These are phyloP conservation scores for Allobates femoralis DNA, from an alignment of 2,797 vertebrate genomes.

Conservation along the genomic window DNA sequence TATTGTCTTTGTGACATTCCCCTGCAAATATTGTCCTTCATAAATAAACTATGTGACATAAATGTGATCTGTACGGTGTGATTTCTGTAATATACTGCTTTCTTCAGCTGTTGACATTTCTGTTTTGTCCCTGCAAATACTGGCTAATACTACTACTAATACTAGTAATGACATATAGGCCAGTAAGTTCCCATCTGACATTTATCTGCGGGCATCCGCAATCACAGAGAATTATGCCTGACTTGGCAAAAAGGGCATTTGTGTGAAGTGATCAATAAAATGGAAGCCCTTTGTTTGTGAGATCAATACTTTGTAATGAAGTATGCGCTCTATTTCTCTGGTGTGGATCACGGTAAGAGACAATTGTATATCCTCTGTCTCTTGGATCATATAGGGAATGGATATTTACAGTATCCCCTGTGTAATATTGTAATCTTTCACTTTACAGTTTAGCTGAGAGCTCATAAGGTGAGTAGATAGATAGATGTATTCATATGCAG, in stretches of 20 bases:
- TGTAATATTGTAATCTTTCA: constrained; percentile 10
- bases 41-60: neutral
- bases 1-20: neutral
- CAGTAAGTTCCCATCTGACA: constrained; percentile 46
- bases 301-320: constrained; percentile 88
- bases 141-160: constrained; percentile 30
- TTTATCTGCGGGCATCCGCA: constrained; percentile 39
- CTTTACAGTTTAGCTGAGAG: neutral
- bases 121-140: constrained; percentile 29
- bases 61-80: neutral
- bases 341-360: constrained; percentile 70
- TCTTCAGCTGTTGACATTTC: constrained; percentile 17
- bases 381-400: constrained; percentile 66
- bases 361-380: constrained; percentile 70
- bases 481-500: neutral
- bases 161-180: constrained; percentile 31
- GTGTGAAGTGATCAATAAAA: constrained; percentile 78
- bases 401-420: constrained; percentile 20
- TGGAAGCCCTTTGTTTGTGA: constrained; percentile 81
- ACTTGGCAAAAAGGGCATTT: constrained; percentile 65
- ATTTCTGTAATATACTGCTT: constrained; percentile 1
- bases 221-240: constrained; percentile 59
- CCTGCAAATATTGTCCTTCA: too few species aligned
- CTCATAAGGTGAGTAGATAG: neutral
- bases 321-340: constrained; percentile 77